phyloP scores from a whole-genome alignment of 2,797 vertebrate genomes.

The Bufotes viridis region DNA sequence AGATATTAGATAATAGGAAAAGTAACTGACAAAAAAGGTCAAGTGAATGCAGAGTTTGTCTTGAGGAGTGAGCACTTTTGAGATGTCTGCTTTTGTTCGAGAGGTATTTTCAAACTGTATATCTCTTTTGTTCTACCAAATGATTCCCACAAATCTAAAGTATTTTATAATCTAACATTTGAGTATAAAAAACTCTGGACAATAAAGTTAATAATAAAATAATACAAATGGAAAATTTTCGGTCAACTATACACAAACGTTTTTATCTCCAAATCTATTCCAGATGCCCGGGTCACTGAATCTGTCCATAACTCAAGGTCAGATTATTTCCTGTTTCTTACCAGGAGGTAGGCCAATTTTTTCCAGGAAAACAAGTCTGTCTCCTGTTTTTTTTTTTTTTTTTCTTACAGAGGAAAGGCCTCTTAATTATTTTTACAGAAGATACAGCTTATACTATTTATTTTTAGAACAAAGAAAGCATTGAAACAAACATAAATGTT shows the following conservation, averaged over 20 bases:
- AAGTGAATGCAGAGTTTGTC: too few relatives aligned
- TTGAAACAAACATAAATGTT: not conserved
- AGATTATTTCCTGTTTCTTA: constrained; percentile 67
- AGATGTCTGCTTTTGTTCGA: not conserved
- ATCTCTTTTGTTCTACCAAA: not conserved
- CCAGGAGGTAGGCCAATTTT: constrained; percentile 67
- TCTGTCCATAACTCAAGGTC: constrained; percentile 66
- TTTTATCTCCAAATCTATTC: constrained; percentile 70
- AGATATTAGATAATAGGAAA: too few relatives aligned
- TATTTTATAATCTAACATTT: not conserved
- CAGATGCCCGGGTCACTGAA: constrained; percentile 72
- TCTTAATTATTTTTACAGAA: constrained; percentile 52
- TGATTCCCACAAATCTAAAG: not conserved
- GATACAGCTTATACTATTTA: not conserved
- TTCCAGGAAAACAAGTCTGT: constrained; percentile 60
- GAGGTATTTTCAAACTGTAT: not conserved
- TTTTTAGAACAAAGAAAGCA: not conserved
- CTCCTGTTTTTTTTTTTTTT: constrained; percentile 2
- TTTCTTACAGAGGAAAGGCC: not conserved
- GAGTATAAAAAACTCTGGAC: not conserved
- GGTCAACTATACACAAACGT: not conserved
- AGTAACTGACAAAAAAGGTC: too few relatives aligned
- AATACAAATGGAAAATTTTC: constrained; percentile 28
- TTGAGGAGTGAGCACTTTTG: not conserved
- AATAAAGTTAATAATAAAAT: not conserved